Evolutionary conservation across 1,140 invertebrate genomes (phyloP).

Genomic region (Eulimnadia texana): DNA sequence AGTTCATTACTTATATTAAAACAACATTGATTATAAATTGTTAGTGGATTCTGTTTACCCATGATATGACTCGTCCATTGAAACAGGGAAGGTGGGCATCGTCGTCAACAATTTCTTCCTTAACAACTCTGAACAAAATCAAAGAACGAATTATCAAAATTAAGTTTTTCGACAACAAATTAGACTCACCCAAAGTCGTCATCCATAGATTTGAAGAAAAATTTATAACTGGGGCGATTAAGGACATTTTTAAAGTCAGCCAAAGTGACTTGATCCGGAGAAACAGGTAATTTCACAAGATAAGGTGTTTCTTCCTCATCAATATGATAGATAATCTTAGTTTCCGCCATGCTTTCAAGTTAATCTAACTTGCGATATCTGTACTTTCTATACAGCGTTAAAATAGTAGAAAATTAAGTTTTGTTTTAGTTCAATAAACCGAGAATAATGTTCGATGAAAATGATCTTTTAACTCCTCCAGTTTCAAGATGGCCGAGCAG

Average conservation of each 20-base stretch:
- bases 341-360: constrained; percentile 61
- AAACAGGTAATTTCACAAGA: constrained; percentile 89
- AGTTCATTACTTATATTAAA: too few relatives aligned
- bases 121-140: constrained; percentile 75
- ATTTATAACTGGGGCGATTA: constrained; percentile 88
- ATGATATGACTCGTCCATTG: constrained; percentile 91
- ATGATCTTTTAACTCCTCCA: too few relatives aligned
- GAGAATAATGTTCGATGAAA: too few relatives aligned
- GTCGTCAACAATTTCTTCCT: constrained; percentile 97
- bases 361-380: neutral
- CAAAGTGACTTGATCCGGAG: constrained; percentile 87
- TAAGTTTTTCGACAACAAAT: too few relatives aligned
- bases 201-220: constrained; percentile 96
- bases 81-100: constrained; percentile 87
- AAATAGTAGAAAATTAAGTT: neutral
- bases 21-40: too few relatives aligned
- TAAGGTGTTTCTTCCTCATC: constrained; percentile 98
- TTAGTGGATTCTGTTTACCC: constrained; percentile 53
- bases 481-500: too few relatives aligned
- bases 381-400: neutral
- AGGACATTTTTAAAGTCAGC: constrained; percentile 97
- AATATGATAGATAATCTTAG: constrained; percentile 98
- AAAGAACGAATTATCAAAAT: neutral
- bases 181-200: constrained; percentile 89
- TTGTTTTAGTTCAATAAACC: neutral